Conservation (phyloP, 2,888 invertebrate genomes). For the Xestoiulus laeticollis region DNA sequence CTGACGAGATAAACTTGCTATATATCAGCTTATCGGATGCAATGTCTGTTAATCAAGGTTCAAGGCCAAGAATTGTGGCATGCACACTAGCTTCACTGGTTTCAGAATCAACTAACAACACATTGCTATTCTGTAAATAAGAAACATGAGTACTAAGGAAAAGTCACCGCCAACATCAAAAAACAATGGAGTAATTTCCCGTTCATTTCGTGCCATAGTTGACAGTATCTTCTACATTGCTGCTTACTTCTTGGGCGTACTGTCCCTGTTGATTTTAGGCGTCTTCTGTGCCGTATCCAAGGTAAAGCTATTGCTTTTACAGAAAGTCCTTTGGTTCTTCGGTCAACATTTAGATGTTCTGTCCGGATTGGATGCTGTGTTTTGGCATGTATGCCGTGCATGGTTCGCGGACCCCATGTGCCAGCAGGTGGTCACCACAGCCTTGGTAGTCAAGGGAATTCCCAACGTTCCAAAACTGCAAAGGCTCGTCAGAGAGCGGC, state of each 20-base stretch:
- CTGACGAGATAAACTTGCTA: too few relatives aligned
- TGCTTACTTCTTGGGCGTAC: neutral
- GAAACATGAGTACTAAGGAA: neutral
- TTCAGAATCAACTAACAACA: neutral
- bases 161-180: neutral
- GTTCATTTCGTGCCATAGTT: neutral
- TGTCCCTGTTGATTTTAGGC: neutral
- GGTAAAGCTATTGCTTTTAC: neutral
- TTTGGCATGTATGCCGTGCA: neutral
- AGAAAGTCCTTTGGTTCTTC: neutral
- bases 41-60: neutral
- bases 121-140: neutral
- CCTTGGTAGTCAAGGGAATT: neutral
- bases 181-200: neutral
- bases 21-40: neutral
- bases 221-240: neutral
- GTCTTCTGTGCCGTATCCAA: neutral
- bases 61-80: neutral
- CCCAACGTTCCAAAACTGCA: neutral
- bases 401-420: constrained; percentile 19
- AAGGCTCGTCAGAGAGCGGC: neutral
- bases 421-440: neutral
- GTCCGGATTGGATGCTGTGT: neutral
- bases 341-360: neutral
- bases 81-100: neutral